phyloP scores from a whole-genome alignment of 2,888 invertebrate species.

The Apeira syringaria region DNA sequence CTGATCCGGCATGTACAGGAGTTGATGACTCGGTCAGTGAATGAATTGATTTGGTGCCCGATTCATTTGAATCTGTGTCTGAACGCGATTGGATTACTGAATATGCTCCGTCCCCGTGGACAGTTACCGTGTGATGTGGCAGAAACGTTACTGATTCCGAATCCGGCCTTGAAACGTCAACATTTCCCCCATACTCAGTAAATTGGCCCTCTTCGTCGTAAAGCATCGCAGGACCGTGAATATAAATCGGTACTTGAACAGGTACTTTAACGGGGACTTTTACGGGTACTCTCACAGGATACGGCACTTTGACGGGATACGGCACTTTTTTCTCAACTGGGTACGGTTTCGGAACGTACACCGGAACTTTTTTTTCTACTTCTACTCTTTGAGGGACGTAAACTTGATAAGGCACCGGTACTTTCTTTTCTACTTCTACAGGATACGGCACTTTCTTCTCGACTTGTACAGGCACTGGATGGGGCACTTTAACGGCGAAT shows the following conservation, averaged over 20 bases:
- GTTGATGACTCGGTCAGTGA: not conserved
- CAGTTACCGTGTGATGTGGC: constrained; percentile 49
- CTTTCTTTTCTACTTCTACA: constrained; percentile 69
- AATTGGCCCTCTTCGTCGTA: constrained; percentile 26
- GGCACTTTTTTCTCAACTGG: constrained; percentile 70
- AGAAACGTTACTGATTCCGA: constrained; percentile 12
- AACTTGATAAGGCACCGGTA: constrained; percentile 45
- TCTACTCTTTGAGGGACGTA: constrained; percentile 39
- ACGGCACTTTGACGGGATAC: constrained; percentile 55
- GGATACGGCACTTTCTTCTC: constrained; percentile 74
- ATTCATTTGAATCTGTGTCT: constrained; percentile 33
- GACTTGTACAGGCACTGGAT: constrained; percentile 17
- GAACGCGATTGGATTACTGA: constrained; percentile 62
- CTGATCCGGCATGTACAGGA: not conserved
- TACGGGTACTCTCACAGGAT: constrained; percentile 70
- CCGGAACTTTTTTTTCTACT: constrained; percentile 54
- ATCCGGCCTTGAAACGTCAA: constrained; percentile 18
- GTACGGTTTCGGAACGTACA: constrained; percentile 35
- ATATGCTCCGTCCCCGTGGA: constrained; percentile 58
- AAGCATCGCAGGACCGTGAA: constrained; percentile 48
- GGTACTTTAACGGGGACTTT: constrained; percentile 61
- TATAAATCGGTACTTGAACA: constrained; percentile 59
- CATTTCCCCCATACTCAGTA: constrained; percentile 9
- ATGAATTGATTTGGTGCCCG: not conserved
- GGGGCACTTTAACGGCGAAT: constrained; percentile 64